A percentile compares a stretch with the other conserved stretches of the same genome.
Conservation (phyloP, 2,797 vertebrate species). For the Cetoscarus ocellatus region DNA sequence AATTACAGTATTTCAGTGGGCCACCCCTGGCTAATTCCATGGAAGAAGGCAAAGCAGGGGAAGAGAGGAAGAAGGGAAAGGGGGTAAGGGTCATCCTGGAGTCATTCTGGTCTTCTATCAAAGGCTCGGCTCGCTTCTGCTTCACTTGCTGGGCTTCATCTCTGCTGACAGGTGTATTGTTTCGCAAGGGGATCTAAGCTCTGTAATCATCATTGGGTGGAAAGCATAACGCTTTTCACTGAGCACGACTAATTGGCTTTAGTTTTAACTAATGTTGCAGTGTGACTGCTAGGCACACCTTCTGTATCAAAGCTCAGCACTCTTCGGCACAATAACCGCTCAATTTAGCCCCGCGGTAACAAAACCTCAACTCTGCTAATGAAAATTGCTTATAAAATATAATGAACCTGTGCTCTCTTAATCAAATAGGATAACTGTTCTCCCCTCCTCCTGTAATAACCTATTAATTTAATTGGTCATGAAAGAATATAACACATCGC, state of each 20-base stretch:
- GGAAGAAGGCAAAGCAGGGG: slow-evolving; percentile 51
- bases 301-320: slow-evolving; percentile 90
- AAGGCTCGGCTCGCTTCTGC: slow-evolving; percentile 92
- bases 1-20: slow-evolving; percentile 83
- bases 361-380: slow-evolving; percentile 91
- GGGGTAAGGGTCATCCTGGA: slow-evolving; percentile 91
- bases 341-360: slow-evolving; percentile 97
- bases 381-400: slow-evolving; percentile 99
- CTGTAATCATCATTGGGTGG: slow-evolving; percentile 94
- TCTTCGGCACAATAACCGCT: slow-evolving; percentile 91
- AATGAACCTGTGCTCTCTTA: slow-evolving; percentile 98
- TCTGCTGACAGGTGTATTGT: slow-evolving; percentile 99
- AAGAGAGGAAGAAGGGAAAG: slow-evolving; percentile 85
- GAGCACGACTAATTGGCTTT: slow-evolving; percentile 99
- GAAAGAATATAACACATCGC: slow-evolving; percentile 98
- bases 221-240: slow-evolving; percentile 93
- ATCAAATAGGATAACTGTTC: slow-evolving; percentile 96
- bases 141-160: slow-evolving; percentile 93
- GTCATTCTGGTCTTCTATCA: slow-evolving; percentile 89
- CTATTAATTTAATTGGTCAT: slow-evolving; percentile 99
- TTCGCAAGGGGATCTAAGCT: slow-evolving; percentile 95
- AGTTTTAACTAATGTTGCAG: slow-evolving; percentile 96
- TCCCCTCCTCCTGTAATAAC: slow-evolving; percentile 88
- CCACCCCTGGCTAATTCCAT: slow-evolving; percentile 87
- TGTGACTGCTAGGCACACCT: slow-evolving; percentile 93